Evolutionary conservation across 2,797 vertebrate species (phyloP).

Genomic region (Alectoris magna): DNA sequence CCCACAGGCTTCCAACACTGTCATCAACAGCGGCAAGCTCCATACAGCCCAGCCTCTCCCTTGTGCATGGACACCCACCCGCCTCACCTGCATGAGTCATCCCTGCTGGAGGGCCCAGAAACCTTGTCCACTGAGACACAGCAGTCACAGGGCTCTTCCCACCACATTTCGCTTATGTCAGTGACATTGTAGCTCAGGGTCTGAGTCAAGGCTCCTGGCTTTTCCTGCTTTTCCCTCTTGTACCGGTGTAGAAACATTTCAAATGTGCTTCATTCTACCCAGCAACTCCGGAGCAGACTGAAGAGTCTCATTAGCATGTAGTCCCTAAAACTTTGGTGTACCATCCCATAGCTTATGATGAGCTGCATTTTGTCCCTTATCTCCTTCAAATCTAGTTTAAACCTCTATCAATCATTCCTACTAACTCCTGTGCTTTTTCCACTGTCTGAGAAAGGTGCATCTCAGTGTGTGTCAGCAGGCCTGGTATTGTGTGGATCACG

Average conservation of each 20-base stretch:
- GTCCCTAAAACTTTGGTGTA: background rate
- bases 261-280: background rate
- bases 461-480: too few relatives aligned
- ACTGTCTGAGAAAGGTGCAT: background rate
- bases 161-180: background rate
- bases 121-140: too few relatives aligned
- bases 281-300: background rate
- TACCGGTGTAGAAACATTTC: background rate
- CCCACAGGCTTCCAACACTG: too few relatives aligned
- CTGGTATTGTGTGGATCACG: too few relatives aligned
- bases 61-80: too few relatives aligned
- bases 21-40: too few relatives aligned
- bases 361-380: background rate
- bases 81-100: too few relatives aligned
- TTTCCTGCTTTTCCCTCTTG: background rate
- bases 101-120: too few relatives aligned
- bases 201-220: background rate
- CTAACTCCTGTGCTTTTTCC: background rate
- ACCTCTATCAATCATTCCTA: background rate
- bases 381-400: background rate
- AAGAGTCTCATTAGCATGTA: background rate
- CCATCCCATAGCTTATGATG: background rate
- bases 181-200: background rate
- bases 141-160: background rate
- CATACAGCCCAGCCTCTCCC: too few relatives aligned